Conservation (phyloP, 2,113 vertebrate genomes). For the Panurus biarmicus region DNA sequence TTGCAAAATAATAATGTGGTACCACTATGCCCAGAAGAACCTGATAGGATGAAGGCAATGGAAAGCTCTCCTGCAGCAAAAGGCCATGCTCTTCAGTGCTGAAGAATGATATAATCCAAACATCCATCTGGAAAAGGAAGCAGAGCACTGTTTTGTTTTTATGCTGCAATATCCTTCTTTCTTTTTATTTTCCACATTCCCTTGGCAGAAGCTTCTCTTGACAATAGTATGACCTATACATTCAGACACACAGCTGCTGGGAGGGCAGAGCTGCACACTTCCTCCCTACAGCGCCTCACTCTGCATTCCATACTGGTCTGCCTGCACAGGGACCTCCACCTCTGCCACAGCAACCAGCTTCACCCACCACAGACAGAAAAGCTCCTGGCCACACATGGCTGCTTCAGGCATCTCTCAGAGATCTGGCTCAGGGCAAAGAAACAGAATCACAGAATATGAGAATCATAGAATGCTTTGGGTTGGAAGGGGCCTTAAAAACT, state of each 20-base stretch:
- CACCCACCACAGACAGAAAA: not conserved
- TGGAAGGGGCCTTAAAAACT: not conserved
- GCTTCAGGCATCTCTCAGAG: not conserved
- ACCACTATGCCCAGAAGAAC: conserved; percentile 84
- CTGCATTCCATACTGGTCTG: not conserved
- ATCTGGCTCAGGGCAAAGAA: not conserved
- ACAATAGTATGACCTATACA: not conserved
- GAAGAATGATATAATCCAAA: conserved; percentile 87
- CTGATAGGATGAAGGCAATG: conserved; percentile 74
- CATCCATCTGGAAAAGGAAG: conserved; percentile 72
- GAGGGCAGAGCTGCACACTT: not conserved
- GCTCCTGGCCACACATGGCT: not conserved
- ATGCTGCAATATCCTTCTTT: not conserved
- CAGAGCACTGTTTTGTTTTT: not conserved
- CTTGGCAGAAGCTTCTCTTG: not conserved
- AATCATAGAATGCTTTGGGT: not conserved
- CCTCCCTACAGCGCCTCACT: not conserved
- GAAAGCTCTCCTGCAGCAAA: conserved; percentile 86
- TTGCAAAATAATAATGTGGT: conserved; percentile 90
- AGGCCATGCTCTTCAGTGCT: conserved; percentile 88
- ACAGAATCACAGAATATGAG: not conserved
- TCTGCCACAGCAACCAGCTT: not conserved
- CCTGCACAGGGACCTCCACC: not conserved
- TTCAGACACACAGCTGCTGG: not conserved
- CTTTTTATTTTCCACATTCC: not conserved